phyloP scores from a whole-genome alignment of 1,140 invertebrate species.

The Atopsyche davidsoni region DNA sequence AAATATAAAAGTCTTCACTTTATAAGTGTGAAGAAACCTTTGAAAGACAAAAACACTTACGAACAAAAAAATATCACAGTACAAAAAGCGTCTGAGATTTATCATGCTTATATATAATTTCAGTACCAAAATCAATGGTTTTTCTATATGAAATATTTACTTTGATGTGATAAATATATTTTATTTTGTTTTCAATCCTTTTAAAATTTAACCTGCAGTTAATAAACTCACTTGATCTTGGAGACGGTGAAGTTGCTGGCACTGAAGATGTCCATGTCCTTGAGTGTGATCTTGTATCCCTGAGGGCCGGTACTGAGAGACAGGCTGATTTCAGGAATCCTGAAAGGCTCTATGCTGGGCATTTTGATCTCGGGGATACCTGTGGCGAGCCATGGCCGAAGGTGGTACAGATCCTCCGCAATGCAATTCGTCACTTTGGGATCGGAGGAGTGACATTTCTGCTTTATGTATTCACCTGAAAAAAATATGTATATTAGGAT shows the following conservation, averaged over 20 bases:
- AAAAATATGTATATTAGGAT: too few species aligned
- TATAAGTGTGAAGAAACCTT: too few species aligned
- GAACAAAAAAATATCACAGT: too few species aligned
- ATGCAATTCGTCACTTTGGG: conserved; percentile 59
- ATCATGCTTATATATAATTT: too few species aligned
- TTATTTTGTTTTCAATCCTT: too few species aligned
- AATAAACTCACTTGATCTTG: conserved; percentile 50
- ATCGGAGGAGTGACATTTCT: conserved; percentile 57
- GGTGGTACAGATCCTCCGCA: conserved; percentile 54
- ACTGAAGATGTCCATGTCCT: conserved; percentile 61
- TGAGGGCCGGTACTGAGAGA: conserved; percentile 63
- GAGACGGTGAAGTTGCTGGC: conserved; percentile 63
- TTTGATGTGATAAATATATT: too few species aligned
- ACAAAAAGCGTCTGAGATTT: too few species aligned
- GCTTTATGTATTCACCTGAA: conserved; percentile 62
- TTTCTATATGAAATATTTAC: too few species aligned
- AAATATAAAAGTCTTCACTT: too few species aligned
- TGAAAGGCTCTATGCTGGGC: conserved; percentile 64
- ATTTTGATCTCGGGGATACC: conserved; percentile 66
- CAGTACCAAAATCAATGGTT: too few species aligned
- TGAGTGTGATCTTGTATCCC: conserved; percentile 63
- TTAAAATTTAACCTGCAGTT: neutral
- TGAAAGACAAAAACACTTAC: too few species aligned
- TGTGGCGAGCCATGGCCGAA: conserved; percentile 56
- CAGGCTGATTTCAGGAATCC: conserved; percentile 61